Base-by-base conservation (phyloP, 2,797 vertebrate genomes). In the Yasuhikotakia modesta region DNA sequence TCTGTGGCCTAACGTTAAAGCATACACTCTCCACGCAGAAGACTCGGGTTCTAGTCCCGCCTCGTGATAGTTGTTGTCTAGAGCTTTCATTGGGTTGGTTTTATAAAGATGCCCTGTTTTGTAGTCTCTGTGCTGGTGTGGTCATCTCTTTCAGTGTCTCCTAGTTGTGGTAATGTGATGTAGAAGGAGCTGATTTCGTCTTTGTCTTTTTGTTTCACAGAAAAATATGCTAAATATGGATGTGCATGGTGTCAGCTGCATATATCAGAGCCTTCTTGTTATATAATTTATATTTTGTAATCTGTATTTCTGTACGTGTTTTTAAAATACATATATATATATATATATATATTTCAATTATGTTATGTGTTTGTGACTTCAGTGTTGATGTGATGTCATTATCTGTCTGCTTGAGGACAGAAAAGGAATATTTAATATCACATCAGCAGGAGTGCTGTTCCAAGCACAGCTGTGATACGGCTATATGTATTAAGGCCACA, bases 251-350 rank as follows among this genome's bases (percentile, higher is more conserved):
- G 86, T 87, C 75, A 87, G 79, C 89, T 85, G 86, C 87, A 86
- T 92, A 88, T 92, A 92, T 85, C 85, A 79, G 84, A 90, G 87
- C 81, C 87, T 90, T 90, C 89, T 89, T 91, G 86, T 89, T 85
- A 79, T 91, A 70, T 84, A 30, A 83, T 90, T 92, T 91, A 85
- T 90, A 91, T 93, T 92, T 93, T 93, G 90, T 92, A 90, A 92
- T 85, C 86, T 93, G 90, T 92, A 92, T 92, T 93, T 93, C 86
- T 89, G 89, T 91, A 90, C 92, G 88, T 90, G 90, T 93, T 88
- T 90, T 91, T 87, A 86, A 91, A 92, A 92, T 89, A 92, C 57
- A 78, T 88, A 35, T 35, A 35, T 32, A 32, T 32, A 32, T 32
- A 32, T 32, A 32, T 32, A 32, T 32, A 32, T 43, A 43, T 43